Conservation (phyloP, 1,140 invertebrate genomes). For the Pogonomyrmex californicus region DNA sequence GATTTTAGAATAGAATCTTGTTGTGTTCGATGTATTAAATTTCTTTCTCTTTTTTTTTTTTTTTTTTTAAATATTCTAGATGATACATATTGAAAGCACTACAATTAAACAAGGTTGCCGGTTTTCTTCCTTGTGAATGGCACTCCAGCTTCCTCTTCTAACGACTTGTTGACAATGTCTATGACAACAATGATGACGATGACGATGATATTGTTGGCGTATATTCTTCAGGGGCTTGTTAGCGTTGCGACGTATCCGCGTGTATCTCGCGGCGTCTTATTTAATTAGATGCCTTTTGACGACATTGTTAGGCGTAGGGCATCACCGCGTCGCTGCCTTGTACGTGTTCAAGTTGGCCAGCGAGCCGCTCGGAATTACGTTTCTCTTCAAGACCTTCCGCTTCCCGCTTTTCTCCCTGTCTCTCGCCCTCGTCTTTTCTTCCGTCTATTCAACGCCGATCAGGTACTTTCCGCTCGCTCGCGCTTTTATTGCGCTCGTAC, state of each 20-base stretch:
- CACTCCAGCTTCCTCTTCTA: constrained; percentile 77
- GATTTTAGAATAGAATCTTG: neutral
- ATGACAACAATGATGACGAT: constrained; percentile 71
- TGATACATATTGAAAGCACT: constrained; percentile 70
- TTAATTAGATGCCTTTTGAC: constrained; percentile 85
- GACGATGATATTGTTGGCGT: constrained; percentile 66
- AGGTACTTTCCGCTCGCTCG: constrained; percentile 53
- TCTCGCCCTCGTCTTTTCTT: constrained; percentile 43
- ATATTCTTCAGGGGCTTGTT: constrained; percentile 81
- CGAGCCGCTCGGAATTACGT: constrained; percentile 76
- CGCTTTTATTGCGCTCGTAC: constrained; percentile 59
- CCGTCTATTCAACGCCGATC: constrained; percentile 67
- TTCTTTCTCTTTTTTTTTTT: neutral
- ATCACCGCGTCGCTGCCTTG: constrained; percentile 71
- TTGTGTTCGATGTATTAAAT: neutral
- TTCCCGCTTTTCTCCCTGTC: neutral
- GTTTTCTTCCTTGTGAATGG: constrained; percentile 72
- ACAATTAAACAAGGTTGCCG: constrained; percentile 83
- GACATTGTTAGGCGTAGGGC: constrained; percentile 83
- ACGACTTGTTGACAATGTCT: constrained; percentile 78
- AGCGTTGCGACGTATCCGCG: constrained; percentile 72
- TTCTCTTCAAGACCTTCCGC: constrained; percentile 72
- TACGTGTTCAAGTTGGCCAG: constrained; percentile 86
- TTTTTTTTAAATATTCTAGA: neutral
- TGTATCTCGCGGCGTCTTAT: constrained; percentile 84